Base-by-base conservation (phyloP, 2,888 invertebrate species). In the Drosophila colorata region DNA sequence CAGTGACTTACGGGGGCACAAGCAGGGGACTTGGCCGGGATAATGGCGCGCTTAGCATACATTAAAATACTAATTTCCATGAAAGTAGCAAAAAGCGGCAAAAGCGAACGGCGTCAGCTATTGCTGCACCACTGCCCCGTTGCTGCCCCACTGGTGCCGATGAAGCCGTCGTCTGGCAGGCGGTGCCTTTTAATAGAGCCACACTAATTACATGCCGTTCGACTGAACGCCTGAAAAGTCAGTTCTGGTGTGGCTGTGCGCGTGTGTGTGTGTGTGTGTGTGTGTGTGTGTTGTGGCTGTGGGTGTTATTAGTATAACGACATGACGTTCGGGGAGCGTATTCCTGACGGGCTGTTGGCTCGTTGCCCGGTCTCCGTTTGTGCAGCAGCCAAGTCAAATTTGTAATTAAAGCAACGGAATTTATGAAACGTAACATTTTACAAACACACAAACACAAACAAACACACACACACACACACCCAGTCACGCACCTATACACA, bases 121-220 rank as follows among this genome's bases (percentile, higher is more conserved):
- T 41, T 31, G 35, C 28, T 46, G 16, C 48, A 56, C 41, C 28
- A 44, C 16, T 9, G 14, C 38, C 13, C 28, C 23, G n/a, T n/a
- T 31, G 31, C 47, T 35, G 38, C 25, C 40, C 20, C 33, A 28
- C 9, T 25, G 25, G 20, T 46, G 59, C 35, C 33, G 25, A 9
- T 28, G 28, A 28, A 41, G 63, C 44, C 56, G 51, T 56, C 56
- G 61, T 60, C 55, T 49, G 70, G 69, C 85, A 85, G 87, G 85
- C 85, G 77, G 71, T 78, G 86, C 80, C 86, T 86, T 83, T 89
- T 87, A 86, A 86, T 86, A 89, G 85, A 89, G 89, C 80, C 83
- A 87, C 89, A 87, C 85, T 86, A 86, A 86, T 86, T 86, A 86
- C 85, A 87, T 80, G 87, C 89, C 88, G 85, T 85, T 85, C 85